Evolutionary conservation across 2,113 vertebrate species (phyloP), one percentile per base, ranked within the genome.

Genomic region (Carassius auratus): DNA sequence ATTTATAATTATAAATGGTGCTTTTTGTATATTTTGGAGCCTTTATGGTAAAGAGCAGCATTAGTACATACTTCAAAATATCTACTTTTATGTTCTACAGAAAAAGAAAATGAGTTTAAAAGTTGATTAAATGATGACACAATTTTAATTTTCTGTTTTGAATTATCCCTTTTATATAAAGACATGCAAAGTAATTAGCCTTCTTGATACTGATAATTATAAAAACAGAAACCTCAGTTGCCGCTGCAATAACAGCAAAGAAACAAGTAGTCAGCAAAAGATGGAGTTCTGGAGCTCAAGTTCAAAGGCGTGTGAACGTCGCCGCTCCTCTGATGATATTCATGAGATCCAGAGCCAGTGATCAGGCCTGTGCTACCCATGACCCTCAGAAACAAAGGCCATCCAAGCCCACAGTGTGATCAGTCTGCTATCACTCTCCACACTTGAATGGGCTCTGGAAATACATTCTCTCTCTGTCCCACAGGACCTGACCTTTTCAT

Each of bases 401-500:
- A 83, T 73, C 66, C 81, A 71, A 79, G 23, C 76, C 23, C 42
- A 71, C 36, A 14, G 26, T 57, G 74, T 82, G 85, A 86, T 89
- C 73, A 77, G 76, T 80, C 76, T 80, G 42, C 26, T 78, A 78
- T 83, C 86, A 71, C 76, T 84, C 26, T 84, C 76, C 81, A 87
- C 86, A 84, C 74, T 73, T 59, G 57, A 83, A 26, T 82, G 71
- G 79, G 42, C 79, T 64, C 42, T 50, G 55, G 85, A 82, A 86
- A 84, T 83, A 55, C 42, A 69, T 59, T 84, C 71, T 74, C 71
- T 74, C 38, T 86, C 82, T 23, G 42, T 88, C 85, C 59, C 87
- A 38, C 26, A 7, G 61, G n/a, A 69, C 74, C 85, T 89, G 87
- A 86, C 87, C 85, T 89, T 89, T 89, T 86, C 83, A 82, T 86